A percentile compares a stretch with the other conserved stretches of the same genome.
Conservation (phyloP, 2,888 invertebrate genomes). For the Dicyrtoma fusca region DNA sequence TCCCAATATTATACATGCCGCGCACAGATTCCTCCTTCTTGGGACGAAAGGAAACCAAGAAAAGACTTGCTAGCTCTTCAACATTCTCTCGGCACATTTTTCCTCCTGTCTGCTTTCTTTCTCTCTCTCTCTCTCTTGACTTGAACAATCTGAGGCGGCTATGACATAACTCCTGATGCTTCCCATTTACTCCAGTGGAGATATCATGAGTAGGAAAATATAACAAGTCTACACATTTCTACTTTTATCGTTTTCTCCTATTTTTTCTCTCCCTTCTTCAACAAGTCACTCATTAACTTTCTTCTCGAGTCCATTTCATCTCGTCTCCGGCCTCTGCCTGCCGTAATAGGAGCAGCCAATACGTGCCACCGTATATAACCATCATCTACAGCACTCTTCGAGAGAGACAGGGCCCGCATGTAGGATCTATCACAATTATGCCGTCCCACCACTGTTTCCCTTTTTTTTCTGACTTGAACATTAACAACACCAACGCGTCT, state of each 20-base stretch:
- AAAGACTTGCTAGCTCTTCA: slow-evolving; percentile 10
- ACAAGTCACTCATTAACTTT: neutral
- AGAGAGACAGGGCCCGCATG: too few relatives aligned
- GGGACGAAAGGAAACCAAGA: neutral
- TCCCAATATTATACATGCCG: slow-evolving; percentile 5
- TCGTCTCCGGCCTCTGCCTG: neutral
- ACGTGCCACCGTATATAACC: too few relatives aligned
- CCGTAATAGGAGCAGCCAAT: too few relatives aligned
- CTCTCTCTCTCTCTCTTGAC: neutral
- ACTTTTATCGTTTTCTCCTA: neutral
- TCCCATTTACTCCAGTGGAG: too few relatives aligned
- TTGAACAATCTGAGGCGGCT: too few relatives aligned
- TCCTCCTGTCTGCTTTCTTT: neutral
- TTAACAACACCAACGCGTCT: too few relatives aligned
- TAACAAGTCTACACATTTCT: neutral
- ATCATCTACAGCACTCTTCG: too few relatives aligned
- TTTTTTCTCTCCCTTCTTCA: neutral
- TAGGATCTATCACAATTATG: too few relatives aligned
- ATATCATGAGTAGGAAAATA: too few relatives aligned
- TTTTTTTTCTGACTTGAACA: too few relatives aligned
- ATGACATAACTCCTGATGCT: too few relatives aligned
- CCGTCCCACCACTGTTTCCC: too few relatives aligned
- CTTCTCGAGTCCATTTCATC: neutral
- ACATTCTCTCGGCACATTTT: neutral
- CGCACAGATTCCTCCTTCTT: neutral